Conservation (phyloP, 2,797 vertebrate genomes). For the Hypotaenidia okinawae region DNA sequence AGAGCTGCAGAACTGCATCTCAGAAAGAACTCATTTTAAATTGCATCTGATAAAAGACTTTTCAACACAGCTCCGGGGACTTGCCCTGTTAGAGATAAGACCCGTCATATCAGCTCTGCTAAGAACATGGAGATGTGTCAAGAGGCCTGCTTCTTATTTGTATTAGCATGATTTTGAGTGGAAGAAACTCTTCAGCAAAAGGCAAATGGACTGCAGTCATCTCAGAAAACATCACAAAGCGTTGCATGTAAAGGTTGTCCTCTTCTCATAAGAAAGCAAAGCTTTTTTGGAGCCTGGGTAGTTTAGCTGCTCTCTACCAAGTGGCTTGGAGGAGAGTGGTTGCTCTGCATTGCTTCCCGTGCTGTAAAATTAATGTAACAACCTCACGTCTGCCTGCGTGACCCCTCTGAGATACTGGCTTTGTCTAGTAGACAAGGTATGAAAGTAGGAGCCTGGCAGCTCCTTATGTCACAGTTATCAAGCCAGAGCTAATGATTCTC, state of each 20-base stretch:
- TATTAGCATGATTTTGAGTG: not conserved
- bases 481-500: not conserved
- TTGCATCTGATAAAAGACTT: conserved; percentile 66
- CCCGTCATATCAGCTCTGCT: conserved; percentile 42
- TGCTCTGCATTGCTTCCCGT: not conserved
- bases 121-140: conserved; percentile 51
- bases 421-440: not conserved
- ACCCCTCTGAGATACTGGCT: not conserved
- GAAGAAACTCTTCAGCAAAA: not conserved
- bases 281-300: not conserved
- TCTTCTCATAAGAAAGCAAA: not conserved
- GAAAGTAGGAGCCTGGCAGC: not conserved
- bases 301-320: not conserved
- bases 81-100: conserved; percentile 52
- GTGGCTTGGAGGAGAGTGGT: not conserved
- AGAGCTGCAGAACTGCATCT: conserved; percentile 2
- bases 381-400: not conserved
- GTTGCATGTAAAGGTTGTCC: not conserved
- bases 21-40: conserved; percentile 4
- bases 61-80: conserved; percentile 53
- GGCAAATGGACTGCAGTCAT: not conserved
- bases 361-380: not conserved
- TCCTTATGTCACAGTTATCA: not conserved
- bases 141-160: conserved; percentile 48
- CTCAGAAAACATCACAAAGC: not conserved